phyloP scores from a whole-genome alignment of 1,140 invertebrate genomes.

The Drosophila miranda region DNA sequence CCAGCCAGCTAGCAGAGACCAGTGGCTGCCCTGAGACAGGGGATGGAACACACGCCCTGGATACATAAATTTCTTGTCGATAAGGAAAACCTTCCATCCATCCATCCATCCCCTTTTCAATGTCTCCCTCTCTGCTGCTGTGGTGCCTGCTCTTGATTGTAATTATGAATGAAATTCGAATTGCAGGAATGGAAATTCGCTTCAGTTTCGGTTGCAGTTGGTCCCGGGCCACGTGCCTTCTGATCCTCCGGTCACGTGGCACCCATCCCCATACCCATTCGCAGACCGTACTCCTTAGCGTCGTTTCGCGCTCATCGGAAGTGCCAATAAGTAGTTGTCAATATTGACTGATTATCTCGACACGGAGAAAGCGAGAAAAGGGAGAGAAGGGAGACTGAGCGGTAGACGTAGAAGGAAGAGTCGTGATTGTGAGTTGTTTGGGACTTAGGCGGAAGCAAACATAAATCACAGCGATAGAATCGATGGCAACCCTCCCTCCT shows the following conservation, averaged over 20 bases:
- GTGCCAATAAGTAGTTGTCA: conserved; percentile 82
- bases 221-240: conserved; percentile 6
- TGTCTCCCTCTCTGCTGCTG: not conserved
- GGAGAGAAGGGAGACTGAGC: not conserved
- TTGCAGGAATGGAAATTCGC: conserved; percentile 50
- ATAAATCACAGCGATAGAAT: conserved; percentile 59
- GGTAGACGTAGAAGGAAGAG: conserved; percentile 13
- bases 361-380: conserved; percentile 38
- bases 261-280: conserved; percentile 30
- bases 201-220: conserved; percentile 47
- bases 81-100: conserved; percentile 6
- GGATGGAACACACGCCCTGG: not conserved
- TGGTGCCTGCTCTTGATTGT: conserved; percentile 42
- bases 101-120: conserved; percentile 8
- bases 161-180: conserved; percentile 80
- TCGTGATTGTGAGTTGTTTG: conserved; percentile 68
- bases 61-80: conserved; percentile 26
- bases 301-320: conserved; percentile 55
- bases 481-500: too few species aligned
- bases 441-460: conserved; percentile 69
- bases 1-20: not conserved
- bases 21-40: not conserved
- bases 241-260: conserved; percentile 44
- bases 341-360: conserved; percentile 82
- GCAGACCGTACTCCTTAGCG: conserved; percentile 4